Conservation (phyloP, 2,113 vertebrate genomes). For the Delphinapterus leucas region DNA sequence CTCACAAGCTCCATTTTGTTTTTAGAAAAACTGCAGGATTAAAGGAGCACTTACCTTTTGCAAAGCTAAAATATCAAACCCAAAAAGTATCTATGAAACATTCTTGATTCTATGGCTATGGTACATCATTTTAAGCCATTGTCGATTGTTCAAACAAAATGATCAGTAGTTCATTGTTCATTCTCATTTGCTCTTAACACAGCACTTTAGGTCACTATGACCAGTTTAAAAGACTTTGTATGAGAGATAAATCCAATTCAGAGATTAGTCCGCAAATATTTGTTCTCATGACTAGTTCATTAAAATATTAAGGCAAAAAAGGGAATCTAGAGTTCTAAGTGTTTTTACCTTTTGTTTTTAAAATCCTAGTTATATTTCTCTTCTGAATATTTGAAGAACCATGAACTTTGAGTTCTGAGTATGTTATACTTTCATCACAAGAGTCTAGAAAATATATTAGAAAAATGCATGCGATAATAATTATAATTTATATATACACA, state of each 20-base stretch:
- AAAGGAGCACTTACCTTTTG: background rate
- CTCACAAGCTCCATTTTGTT: background rate
- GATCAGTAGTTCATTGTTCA: background rate
- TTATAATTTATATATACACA: background rate
- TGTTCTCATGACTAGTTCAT: background rate
- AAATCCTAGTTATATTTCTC: background rate
- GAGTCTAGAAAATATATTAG: conserved; percentile 36
- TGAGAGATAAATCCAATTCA: background rate
- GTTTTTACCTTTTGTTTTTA: conserved; percentile 24
- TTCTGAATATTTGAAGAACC: background rate
- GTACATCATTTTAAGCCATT: background rate
- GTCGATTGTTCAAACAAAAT: background rate
- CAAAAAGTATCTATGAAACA: background rate
- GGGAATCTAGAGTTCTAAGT: background rate
- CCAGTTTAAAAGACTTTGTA: background rate
- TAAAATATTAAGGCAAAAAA: background rate
- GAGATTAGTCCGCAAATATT: background rate
- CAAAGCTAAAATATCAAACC: background rate
- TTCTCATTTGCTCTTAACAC: background rate
- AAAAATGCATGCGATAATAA: background rate
- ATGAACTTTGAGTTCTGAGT: background rate
- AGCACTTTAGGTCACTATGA: background rate
- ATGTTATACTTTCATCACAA: background rate
- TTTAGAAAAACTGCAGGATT: background rate
- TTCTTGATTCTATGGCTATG: background rate